A percentile compares a stretch with the other conserved stretches of the same genome.
phyloP scores from a whole-genome alignment of 2,797 vertebrate species.

The Lepilemur ruficaudatus region DNA sequence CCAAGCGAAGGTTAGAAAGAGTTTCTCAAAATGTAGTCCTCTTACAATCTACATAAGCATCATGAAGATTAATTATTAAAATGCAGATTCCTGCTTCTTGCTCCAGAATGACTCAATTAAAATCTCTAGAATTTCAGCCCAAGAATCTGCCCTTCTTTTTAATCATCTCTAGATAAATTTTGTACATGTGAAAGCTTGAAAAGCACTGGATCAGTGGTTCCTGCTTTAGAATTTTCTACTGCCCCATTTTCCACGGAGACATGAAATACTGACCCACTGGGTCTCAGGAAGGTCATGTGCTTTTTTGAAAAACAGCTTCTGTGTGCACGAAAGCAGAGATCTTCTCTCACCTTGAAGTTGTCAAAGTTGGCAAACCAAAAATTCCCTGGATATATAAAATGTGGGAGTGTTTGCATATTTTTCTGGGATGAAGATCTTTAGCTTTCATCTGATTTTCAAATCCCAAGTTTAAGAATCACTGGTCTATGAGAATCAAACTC shows the following conservation, averaged over 20 bases:
- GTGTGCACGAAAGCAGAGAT: not conserved
- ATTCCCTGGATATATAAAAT: slow-evolving; percentile 29
- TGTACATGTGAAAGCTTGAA: not conserved
- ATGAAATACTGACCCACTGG: not conserved
- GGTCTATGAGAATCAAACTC: not conserved
- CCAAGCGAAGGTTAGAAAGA: not conserved
- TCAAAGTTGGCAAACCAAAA: not conserved
- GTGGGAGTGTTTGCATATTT: not conserved
- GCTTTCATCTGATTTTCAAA: slow-evolving; percentile 14
- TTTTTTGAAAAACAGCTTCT: slow-evolving; percentile 17
- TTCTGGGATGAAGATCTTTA: not conserved
- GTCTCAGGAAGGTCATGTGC: not conserved
- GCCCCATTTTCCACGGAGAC: not conserved
- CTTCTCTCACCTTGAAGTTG: not conserved
- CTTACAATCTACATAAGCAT: not conserved
- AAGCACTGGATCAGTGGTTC: not conserved
- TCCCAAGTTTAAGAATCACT: slow-evolving; percentile 4
- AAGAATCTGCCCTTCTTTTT: not conserved
- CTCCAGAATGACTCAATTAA: not conserved
- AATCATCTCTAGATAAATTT: not conserved
- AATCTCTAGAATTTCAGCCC: not conserved
- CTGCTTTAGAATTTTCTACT: not conserved
- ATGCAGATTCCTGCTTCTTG: not conserved
- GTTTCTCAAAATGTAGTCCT: not conserved
- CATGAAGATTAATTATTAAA: not conserved